Percentiles rank a stretch among this genome's conserved stretches.
Evolutionary conservation across 2,113 vertebrate genomes (phyloP).

Genomic region (Pteronura brasiliensis): DNA sequence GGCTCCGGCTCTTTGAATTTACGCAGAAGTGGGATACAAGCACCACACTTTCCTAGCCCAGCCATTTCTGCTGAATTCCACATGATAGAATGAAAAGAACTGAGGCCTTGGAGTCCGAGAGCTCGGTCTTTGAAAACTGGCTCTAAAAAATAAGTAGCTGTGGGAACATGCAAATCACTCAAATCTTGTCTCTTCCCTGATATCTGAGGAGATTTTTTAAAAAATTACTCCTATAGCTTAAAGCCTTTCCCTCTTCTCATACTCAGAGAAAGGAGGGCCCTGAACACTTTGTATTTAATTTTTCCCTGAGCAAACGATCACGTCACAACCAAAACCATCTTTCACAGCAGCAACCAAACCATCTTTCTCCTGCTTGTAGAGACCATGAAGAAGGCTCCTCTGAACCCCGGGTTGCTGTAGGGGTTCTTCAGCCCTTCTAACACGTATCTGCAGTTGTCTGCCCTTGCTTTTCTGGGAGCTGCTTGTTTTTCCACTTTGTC

Average conservation of each 20-base stretch:
- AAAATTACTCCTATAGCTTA: not conserved
- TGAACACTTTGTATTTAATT: not conserved
- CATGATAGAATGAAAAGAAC: not conserved
- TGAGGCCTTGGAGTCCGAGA: not conserved
- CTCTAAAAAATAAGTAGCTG: not conserved
- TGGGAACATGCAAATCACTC: not conserved
- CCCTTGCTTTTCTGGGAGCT: not conserved
- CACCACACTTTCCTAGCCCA: too few relatives aligned
- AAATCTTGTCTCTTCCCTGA: not conserved
- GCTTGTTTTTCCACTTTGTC: not conserved
- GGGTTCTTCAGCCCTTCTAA: fast-evolving
- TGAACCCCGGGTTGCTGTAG: not conserved
- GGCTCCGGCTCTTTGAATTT: not conserved
- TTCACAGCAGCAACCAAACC: not conserved
- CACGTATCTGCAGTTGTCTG: not conserved
- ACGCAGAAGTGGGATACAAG: not conserved
- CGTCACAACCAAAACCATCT: too few relatives aligned
- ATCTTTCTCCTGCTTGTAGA: not conserved
- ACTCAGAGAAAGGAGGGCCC: not conserved
- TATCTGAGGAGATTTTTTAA: not conserved
- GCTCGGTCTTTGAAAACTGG: not conserved
- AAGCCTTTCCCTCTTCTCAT: not conserved
- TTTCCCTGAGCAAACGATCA: not conserved
- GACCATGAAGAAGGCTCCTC: not conserved
- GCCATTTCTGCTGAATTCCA: not conserved